phyloP scores from a whole-genome alignment of 2,113 vertebrate species.

The Dolichallabes microphthalmus region DNA sequence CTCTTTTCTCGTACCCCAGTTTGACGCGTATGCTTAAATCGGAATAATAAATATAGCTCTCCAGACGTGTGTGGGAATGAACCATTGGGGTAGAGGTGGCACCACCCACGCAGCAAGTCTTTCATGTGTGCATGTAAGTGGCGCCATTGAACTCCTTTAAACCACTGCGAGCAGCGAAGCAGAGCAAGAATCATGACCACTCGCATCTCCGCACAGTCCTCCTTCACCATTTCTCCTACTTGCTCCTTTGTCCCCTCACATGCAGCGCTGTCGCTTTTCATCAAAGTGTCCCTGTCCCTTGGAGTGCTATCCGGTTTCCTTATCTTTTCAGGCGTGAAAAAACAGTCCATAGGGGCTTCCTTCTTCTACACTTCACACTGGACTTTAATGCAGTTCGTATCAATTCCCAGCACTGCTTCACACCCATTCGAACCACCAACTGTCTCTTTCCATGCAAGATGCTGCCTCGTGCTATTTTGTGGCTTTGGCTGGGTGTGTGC shows the following conservation, averaged over 20 bases:
- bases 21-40: neutral
- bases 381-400: conserved; percentile 49
- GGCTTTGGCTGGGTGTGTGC: neutral
- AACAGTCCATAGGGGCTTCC: conserved; percentile 12
- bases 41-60: conserved; percentile 15
- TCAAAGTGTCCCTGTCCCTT: conserved; percentile 11
- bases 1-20: neutral
- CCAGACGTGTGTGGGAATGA: conserved; percentile 8
- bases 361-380: conserved; percentile 30
- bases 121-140: conserved; percentile 24
- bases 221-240: neutral
- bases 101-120: conserved; percentile 21
- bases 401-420: conserved; percentile 43
- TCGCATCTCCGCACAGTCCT: neutral
- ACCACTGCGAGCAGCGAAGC: conserved; percentile 35
- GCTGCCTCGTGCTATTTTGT: conserved; percentile 27
- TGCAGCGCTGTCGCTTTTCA: conserved; percentile 4
- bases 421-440: conserved; percentile 34
- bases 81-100: conserved; percentile 10
- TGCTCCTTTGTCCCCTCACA: neutral
- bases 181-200: conserved; percentile 8
- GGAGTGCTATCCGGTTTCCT: conserved; percentile 20
- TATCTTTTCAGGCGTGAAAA: conserved; percentile 31
- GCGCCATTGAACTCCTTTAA: conserved; percentile 28
- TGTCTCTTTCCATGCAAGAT: conserved; percentile 16